Conservation (phyloP, 2,797 vertebrate genomes). For the Benthosema pterotum region DNA sequence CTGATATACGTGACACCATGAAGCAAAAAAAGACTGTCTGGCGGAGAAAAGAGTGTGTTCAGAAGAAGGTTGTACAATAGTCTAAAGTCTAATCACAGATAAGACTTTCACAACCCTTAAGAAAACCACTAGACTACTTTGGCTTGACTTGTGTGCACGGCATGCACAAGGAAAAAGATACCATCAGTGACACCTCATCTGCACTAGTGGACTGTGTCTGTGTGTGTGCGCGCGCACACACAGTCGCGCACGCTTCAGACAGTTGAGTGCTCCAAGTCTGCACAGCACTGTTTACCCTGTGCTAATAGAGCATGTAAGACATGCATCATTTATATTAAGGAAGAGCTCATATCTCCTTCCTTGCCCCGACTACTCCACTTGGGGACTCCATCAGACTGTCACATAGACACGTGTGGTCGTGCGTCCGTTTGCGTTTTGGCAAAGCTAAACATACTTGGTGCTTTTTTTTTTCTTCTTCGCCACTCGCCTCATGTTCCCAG, state of each 20-base stretch:
- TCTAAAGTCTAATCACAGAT: conserved; percentile 9
- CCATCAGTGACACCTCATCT: too few species aligned
- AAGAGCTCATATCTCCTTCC: conserved; percentile 29
- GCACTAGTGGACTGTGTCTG: conserved; percentile 13
- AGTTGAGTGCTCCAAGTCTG: neutral
- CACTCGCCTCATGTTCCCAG: neutral
- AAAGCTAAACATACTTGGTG: neutral
- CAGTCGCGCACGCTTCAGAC: neutral
- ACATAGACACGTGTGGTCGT: neutral
- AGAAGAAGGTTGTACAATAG: conserved; percentile 14
- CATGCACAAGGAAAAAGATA: neutral
- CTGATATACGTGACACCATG: conserved; percentile 26
- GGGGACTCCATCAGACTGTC: conserved; percentile 21
- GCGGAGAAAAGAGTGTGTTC: neutral
- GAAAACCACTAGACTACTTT: neutral
- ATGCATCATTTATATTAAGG: conserved; percentile 56
- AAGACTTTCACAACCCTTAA: conserved; percentile 8
- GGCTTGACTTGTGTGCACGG: neutral
- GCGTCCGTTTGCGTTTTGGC: neutral
- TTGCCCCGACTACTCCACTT: conserved; percentile 25
- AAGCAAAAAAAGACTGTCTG: conserved; percentile 12
- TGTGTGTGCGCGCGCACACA: neutral
- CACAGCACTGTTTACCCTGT: conserved; percentile 21
- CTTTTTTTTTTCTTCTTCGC: neutral
- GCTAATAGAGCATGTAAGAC: conserved; percentile 42